These are phyloP conservation scores for Xestia sexstrigata DNA, from an alignment of 2,888 invertebrate species.

Conservation along the genomic window DNA sequence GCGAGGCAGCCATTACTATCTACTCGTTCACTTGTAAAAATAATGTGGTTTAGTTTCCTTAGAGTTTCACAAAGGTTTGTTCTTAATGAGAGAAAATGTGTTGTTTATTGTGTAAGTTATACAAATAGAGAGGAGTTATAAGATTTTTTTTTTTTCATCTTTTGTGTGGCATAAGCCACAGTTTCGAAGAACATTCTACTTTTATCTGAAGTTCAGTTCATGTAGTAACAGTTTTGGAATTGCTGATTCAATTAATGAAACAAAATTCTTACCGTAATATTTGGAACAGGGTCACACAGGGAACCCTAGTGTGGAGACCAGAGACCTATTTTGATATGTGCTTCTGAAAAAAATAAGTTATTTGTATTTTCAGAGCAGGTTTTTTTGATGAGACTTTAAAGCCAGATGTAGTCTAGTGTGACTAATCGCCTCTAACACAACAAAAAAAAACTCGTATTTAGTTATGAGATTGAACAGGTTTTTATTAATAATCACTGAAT, in stretches of 20 bases:
- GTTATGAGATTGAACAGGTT: too few species aligned
- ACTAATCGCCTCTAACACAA: too few species aligned
- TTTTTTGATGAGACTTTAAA: too few species aligned
- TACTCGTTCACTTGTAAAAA: slow-evolving; percentile 54
- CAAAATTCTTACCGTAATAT: not conserved
- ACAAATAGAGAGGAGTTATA: not conserved
- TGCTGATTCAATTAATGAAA: not conserved
- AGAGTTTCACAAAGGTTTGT: not conserved
- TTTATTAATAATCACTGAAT: too few species aligned
- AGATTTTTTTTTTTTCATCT: too few species aligned
- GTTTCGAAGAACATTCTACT: not conserved
- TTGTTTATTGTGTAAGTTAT: not conserved
- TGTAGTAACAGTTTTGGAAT: not conserved
- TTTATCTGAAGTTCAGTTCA: not conserved
- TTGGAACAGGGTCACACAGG: too few species aligned
- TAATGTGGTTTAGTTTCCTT: slow-evolving; percentile 27
- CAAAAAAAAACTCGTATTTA: too few species aligned
- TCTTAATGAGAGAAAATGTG: slow-evolving; percentile 6
- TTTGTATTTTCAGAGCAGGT: too few species aligned
- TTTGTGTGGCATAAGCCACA: not conserved
- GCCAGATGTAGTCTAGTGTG: too few species aligned
- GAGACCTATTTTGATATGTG: too few species aligned
- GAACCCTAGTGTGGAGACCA: too few species aligned
- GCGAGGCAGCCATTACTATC: slow-evolving; percentile 42
- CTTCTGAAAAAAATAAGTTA: too few species aligned